Base-by-base conservation (phyloP, 2,113 vertebrate genomes). In the Machaerirhynchus nigripectus region DNA sequence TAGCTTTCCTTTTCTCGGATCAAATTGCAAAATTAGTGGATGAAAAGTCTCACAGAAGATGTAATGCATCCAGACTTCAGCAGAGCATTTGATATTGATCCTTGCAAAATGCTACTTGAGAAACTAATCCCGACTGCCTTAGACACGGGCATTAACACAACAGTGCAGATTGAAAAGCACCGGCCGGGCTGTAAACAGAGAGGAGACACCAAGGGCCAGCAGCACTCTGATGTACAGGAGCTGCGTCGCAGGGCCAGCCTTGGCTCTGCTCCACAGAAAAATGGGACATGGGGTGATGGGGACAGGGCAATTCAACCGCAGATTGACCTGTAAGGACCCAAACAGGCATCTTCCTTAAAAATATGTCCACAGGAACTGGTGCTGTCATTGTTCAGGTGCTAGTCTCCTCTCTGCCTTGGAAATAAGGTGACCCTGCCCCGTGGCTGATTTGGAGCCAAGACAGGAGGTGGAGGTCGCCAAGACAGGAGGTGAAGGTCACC, bases 61-160 rank as follows among this genome's bases (percentile, higher is more conserved):
- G 27, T 55, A 76, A 83, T 37, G 59, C 27, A 63, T 87, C 53
- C 53, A 68, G 76, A 69, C 63, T 84, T 90, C 84, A 77, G 68
- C 76, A 59, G 61, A 90, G 80, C 47, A 27, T 90, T 96, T 94
- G 89, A 75, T 92, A 93, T 83, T 87, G 96, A 96, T 95, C 75
- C 81, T 94, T 4, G 4, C 65, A 94, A 96, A 96, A 93, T 7
- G 57, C 80, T 94, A 2, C 92, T 95, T 94, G 83, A 91, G 95
- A 71, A 95, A 81, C 85, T 95, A 93, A 94, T 95, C 95, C 3
- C 0, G 69, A 21, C 71, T 86, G 89, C 59, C 47, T 95, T 70
- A 84, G 94, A 56, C 70, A 46, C 10, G 63, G 90, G 71, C 77
- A 78, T 75, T 85, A 90, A 83, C 82, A 47, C 82, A 47, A 11